Percentiles rank a stretch among this genome's conserved stretches.
Evolutionary conservation across 2,888 invertebrate genomes (phyloP).

Genomic region (Sphaerophoria rueppellii): DNA sequence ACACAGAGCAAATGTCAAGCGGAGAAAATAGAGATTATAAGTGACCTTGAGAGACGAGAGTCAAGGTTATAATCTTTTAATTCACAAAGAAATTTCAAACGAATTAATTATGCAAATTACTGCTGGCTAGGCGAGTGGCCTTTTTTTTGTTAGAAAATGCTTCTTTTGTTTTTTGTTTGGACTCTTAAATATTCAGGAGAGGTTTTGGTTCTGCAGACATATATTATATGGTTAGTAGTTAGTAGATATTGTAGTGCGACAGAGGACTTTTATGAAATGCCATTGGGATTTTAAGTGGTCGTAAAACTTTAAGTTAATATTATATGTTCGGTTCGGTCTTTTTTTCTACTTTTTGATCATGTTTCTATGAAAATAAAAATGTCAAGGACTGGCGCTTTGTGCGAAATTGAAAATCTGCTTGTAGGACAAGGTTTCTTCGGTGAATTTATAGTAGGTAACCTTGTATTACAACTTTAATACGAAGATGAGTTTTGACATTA

Average conservation of each 20-base stretch:
- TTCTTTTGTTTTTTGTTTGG: background rate
- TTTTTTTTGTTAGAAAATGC: background rate
- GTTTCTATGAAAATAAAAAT: background rate
- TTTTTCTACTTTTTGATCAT: background rate
- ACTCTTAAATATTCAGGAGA: constrained; percentile 16
- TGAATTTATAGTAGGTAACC: background rate
- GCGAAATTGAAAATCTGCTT: background rate
- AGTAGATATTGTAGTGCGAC: constrained; percentile 2
- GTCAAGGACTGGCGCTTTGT: constrained; percentile 21
- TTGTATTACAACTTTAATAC: background rate
- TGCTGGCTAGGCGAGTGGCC: constrained; percentile 51
- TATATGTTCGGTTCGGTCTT: constrained; percentile 1
- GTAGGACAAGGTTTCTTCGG: background rate
- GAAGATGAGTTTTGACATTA: background rate
- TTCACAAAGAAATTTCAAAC: constrained; percentile 61
- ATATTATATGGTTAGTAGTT: background rate
- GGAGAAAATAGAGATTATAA: background rate
- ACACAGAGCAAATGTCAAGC: background rate
- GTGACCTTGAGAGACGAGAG: constrained; percentile 55
- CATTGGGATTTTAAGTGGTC: constrained; percentile 45
- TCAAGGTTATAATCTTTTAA: constrained; percentile 68
- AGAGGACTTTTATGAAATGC: constrained; percentile 38
- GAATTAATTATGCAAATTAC: constrained; percentile 72
- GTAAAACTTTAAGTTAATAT: constrained; percentile 54
- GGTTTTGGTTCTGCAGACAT: constrained; percentile 3